Conservation (phyloP, 1,140 invertebrate genomes). For the Drosophila nigrodunni region DNA sequence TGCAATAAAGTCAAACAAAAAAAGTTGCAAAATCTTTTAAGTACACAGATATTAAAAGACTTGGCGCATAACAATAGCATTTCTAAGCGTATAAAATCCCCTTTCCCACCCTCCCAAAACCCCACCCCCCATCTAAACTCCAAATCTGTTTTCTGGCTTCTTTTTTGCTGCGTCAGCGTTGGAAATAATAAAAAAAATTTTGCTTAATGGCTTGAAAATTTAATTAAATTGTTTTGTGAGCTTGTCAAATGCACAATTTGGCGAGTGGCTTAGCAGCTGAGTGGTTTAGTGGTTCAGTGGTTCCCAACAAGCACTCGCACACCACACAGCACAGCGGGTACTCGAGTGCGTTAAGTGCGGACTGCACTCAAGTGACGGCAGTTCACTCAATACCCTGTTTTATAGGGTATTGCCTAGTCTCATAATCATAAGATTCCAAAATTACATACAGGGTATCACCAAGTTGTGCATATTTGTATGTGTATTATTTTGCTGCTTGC, state of each 20-base stretch:
- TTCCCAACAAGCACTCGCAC: conserved; percentile 1
- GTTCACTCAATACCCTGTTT: background rate
- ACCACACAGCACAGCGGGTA: background rate
- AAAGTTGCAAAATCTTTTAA: conserved; percentile 4
- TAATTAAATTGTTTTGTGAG: conserved; percentile 61
- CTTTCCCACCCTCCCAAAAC: background rate
- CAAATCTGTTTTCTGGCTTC: conserved; percentile 48
- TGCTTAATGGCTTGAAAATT: conserved; percentile 74
- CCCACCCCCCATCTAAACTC: conserved; percentile 29
- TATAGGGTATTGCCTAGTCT: background rate
- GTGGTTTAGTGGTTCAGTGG: conserved; percentile 3
- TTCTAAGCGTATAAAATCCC: background rate
- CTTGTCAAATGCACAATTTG: conserved; percentile 23
- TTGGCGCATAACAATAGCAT: conserved; percentile 1
- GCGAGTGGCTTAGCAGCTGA: conserved; percentile 17
- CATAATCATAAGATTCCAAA: background rate
- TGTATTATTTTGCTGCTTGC: background rate
- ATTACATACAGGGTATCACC: background rate
- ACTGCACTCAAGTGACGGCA: conserved; percentile 25
- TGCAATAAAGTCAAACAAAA: conserved; percentile 30
- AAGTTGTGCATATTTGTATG: background rate
- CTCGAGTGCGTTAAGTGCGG: background rate
- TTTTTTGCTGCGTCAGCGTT: conserved; percentile 22
- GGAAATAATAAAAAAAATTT: conserved; percentile 26
- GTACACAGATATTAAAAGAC: conserved; percentile 1